Evolutionary conservation across 2,797 vertebrate species (phyloP).

Genomic region (Onychomys leucogaster): DNA sequence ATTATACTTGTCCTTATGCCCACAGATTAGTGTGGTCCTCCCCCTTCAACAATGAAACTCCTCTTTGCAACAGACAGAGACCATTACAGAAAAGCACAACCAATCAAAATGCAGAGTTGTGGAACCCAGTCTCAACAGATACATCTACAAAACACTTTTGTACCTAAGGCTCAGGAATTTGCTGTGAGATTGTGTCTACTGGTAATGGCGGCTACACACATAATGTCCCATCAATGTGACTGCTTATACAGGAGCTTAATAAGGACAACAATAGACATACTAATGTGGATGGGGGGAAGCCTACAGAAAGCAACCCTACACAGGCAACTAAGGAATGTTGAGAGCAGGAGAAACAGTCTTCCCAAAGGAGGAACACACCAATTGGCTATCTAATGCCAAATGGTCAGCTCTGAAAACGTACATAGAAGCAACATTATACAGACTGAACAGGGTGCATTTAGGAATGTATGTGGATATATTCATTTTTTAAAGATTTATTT

Average conservation of each 20-base stretch:
- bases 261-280: not conserved
- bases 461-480: not conserved
- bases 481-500: not conserved
- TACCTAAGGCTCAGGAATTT: not conserved
- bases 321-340: not conserved
- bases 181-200: not conserved
- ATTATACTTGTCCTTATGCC: not conserved
- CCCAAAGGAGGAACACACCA: not conserved
- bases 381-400: not conserved
- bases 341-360: not conserved
- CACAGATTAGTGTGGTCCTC: not conserved
- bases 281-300: not conserved
- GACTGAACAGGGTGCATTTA: not conserved
- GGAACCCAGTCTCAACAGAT: no score
- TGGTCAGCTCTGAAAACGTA: not conserved
- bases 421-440: not conserved
- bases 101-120: no score
- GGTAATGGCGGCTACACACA: not conserved
- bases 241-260: not conserved
- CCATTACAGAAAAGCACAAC: no score
- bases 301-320: not conserved
- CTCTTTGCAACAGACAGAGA: not conserved
- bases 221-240: not conserved
- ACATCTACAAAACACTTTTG: not conserved
- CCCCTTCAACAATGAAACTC: not conserved